Evolutionary conservation across 2,888 invertebrate genomes (phyloP), one percentile per base, ranked within the genome.

Genomic region (Synergus itoensis): DNA sequence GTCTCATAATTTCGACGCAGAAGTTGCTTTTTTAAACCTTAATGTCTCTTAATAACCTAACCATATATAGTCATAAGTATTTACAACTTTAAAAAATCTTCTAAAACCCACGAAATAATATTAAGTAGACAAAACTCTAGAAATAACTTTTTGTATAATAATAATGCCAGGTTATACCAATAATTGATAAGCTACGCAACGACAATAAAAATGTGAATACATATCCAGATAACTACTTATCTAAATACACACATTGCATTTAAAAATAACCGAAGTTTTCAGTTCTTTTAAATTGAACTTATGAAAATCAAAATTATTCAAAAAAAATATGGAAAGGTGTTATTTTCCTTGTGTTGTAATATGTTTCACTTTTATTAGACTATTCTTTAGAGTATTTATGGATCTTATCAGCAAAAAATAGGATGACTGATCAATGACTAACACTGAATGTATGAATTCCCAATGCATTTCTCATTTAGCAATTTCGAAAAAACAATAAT

Each of bases 221-320:
- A 67, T 45, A 67, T 67, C 67, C 43, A 67, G 21, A 45, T 21
- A 43, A 18, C 21, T 41, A 12, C 43, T 65, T 67, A 45, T 21
- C 18, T 21, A 67, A 67, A 67, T 67, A 45, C 43, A 43, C 16
- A 67, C 21, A 45, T 67, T 67, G 14, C 21, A 67, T 67, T 11
- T 11, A 9, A 21, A 60, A 60, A 60, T 14, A 28, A 21, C 60
- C 5, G 11, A 60, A 60, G 14, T 60, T 60, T 12, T 11, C 21
- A 21, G 21, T 60, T 60, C 21, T 21, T 60, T 60, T 21, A 60
- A 60, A 60, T 4, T 21, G 21, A 60, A 60, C 12, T 21, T 60
- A 9, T 28, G 5, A 60, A 12, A 60, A 45, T 45, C 45, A 45
- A 45, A 45, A 14, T 45, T 45, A 45, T 45, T 45, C 14, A 12